Evolutionary conservation across 1,140 invertebrate genomes (phyloP), one percentile per base, ranked within the genome.

Genomic region (Caerostris darwini): DNA sequence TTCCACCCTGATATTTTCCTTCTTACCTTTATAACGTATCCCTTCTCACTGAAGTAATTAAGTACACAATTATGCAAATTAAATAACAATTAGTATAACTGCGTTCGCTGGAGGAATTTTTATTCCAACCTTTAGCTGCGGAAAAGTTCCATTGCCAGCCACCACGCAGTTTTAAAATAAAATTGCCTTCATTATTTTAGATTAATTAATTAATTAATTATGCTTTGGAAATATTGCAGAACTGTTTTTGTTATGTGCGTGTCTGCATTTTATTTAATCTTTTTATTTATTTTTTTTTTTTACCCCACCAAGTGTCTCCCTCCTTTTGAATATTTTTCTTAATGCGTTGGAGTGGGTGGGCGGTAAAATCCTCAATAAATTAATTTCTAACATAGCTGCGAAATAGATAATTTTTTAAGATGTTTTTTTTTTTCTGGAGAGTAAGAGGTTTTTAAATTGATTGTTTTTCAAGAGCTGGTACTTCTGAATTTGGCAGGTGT

Each of bases 121-220:
- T 81, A 61, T 59, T 85, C 92, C 77, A 58, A 56, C 14, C 19
- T 58, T 71, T 71, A 83, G 50, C 90, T 83, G 50, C 56, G 53
- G 77, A 83, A 91, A 91, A 83, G 77, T 92, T 92, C 81, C 91
- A 64, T 54, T 81, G 82, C 89, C 81, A 85, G 34, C 69, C 69
- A 85, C 89, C 81, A 85, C 57, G 86, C 69, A 85, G 87, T 94
- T 90, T 81, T 90, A 94, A 94, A 94, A 82, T 94, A 90, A 94
- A 94, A 94, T 90, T 90, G 93, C 93, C 88, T 94, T 94, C 93
- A 94, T 94, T 94, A 94, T 94, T 94, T 94, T 94, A 94, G 93
- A 94, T 94, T 94, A 94, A 94, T 94, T 94, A 94, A 94, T 94
- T 90, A 94, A 94, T 94, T 94, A 94, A 94, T 94, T 94, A 94